Percentiles rank a stretch among this genome's conserved stretches.
Conservation (phyloP, 2,797 vertebrate genomes). For the Triplophysa yarkandensis region DNA sequence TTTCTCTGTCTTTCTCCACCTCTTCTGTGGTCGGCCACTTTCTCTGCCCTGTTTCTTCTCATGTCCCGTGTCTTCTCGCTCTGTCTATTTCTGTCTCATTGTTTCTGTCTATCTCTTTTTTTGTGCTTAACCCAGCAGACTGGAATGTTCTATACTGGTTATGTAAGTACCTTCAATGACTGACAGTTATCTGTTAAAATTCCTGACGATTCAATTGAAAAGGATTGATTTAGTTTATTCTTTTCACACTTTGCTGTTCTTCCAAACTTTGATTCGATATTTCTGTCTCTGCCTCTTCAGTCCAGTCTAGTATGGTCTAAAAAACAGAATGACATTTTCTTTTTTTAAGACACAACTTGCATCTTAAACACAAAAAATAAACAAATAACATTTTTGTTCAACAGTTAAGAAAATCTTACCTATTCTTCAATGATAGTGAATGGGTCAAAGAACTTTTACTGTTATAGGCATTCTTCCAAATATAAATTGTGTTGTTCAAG, state of each 20-base stretch:
- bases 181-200: slow-evolving; percentile 28
- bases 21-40: slow-evolving; percentile 58
- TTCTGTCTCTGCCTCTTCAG: neutral
- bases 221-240: slow-evolving; percentile 1
- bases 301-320: too few species aligned
- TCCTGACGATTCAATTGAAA: slow-evolving; percentile 14
- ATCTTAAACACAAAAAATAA: too few species aligned
- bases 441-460: too few species aligned
- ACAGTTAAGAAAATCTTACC: too few species aligned
- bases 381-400: too few species aligned
- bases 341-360: too few species aligned
- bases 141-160: slow-evolving; percentile 91
- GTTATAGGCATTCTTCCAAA: too few species aligned
- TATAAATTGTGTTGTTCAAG: too few species aligned
- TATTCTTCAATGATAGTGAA: too few species aligned
- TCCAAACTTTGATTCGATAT: neutral
- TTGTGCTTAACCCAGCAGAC: slow-evolving; percentile 80
- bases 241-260: slow-evolving; percentile 4
- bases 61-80: slow-evolving; percentile 46
- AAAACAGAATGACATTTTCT: too few species aligned
- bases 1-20: slow-evolving; percentile 46
- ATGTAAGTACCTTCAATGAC: slow-evolving; percentile 81
- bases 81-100: slow-evolving; percentile 36
- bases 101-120: slow-evolving; percentile 57
- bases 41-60: slow-evolving; percentile 57